Percentiles rank a stretch among this genome's conserved stretches.
These are phyloP conservation scores for Sarcoramphus papa DNA, from an alignment of 2,797 vertebrate genomes.

Conservation along the genomic window DNA sequence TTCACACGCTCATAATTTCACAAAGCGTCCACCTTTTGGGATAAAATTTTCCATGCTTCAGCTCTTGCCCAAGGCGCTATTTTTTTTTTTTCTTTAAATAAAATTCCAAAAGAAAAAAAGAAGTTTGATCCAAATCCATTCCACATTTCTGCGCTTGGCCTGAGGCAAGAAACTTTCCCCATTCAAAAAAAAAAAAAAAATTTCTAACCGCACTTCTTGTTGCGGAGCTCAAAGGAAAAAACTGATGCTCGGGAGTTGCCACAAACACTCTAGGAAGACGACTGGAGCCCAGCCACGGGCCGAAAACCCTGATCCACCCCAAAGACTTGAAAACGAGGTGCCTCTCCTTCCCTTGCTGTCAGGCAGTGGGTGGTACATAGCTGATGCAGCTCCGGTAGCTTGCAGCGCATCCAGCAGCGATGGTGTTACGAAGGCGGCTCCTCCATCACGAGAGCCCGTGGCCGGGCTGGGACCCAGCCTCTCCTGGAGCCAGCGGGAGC, in stretches of 20 bases:
- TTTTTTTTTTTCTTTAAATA: neutral
- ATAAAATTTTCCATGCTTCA: conserved; percentile 27
- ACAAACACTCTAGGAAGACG: neutral
- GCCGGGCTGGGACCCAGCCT: neutral
- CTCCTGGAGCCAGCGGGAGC: neutral
- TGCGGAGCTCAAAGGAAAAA: neutral
- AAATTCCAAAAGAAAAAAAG: neutral
- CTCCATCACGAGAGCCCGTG: accelerated
- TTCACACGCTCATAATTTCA: conserved; percentile 21
- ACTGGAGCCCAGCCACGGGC: neutral
- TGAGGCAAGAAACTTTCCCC: neutral
- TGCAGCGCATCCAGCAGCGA: neutral
- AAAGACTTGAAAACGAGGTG: neutral
- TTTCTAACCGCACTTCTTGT: neutral
- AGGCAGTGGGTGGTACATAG: neutral
- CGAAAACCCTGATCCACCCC: neutral
- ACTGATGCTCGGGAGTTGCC: neutral
- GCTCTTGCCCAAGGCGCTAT: neutral
- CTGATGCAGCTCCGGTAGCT: neutral
- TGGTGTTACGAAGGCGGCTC: neutral
- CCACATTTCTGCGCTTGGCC: neutral
- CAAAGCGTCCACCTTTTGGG: neutral
- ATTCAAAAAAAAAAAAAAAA: neutral
- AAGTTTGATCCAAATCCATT: conserved; percentile 10
- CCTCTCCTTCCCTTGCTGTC: neutral